phyloP scores from a whole-genome alignment of 2,888 invertebrate species.

The Sclerodermus sp. region DNA sequence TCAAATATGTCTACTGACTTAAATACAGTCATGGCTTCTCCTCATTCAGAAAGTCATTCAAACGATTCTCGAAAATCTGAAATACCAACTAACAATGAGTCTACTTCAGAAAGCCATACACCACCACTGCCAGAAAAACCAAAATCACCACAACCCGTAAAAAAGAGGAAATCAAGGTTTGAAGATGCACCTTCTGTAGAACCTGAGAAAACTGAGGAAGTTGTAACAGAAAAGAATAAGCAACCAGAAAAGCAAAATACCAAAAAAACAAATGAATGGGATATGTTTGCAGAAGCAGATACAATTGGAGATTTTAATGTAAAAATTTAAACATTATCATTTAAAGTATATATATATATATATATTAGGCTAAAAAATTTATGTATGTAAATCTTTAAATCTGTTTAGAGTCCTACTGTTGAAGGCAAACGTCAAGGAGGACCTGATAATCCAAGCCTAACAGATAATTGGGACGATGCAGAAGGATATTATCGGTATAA shows the following conservation, averaged over 20 bases:
- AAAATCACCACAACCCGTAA: constrained; percentile 37
- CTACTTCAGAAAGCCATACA: constrained; percentile 49
- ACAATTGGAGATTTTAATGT: constrained; percentile 78
- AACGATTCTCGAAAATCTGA: constrained; percentile 44
- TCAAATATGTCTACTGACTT: constrained; percentile 55
- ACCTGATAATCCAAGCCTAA: constrained; percentile 86
- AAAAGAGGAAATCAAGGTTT: constrained; percentile 44
- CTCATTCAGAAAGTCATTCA: constrained; percentile 35
- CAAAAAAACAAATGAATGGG: constrained; percentile 72
- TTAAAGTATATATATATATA: background rate
- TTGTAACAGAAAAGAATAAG: constrained; percentile 41
- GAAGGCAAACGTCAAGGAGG: constrained; percentile 62
- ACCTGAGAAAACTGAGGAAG: constrained; percentile 34
- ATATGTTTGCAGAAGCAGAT: constrained; percentile 92
- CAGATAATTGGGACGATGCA: constrained; percentile 99
- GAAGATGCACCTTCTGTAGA: constrained; percentile 39
- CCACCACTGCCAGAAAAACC: constrained; percentile 50
- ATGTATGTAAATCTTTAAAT: constrained; percentile 19
- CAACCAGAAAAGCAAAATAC: constrained; percentile 50
- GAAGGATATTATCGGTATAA: constrained; percentile 92
- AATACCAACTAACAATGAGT: constrained; percentile 48
- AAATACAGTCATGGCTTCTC: constrained; percentile 34
- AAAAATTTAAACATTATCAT: constrained; percentile 48
- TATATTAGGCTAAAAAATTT: no score
- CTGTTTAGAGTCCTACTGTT: constrained; percentile 68